phyloP scores from a whole-genome alignment of 2,888 invertebrate genomes.

The Eilema depressum region DNA sequence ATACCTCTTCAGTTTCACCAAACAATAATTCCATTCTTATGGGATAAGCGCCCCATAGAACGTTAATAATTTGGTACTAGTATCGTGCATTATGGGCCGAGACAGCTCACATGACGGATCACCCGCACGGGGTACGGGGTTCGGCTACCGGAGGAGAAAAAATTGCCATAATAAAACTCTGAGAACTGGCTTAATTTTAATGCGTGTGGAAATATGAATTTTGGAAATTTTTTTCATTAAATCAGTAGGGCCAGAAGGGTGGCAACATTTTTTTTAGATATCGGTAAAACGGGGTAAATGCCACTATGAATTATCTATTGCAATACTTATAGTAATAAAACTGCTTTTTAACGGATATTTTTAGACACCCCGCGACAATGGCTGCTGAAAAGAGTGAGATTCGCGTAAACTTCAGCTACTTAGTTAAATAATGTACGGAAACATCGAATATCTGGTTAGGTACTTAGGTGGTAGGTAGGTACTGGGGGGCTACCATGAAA shows the following conservation, averaged over 20 bases:
- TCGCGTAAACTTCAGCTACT: too few relatives aligned
- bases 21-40: constrained; percentile 46
- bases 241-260: neutral
- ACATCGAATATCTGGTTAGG: too few relatives aligned
- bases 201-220: constrained; percentile 2
- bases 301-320: too few relatives aligned
- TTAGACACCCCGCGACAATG: too few relatives aligned
- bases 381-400: too few relatives aligned
- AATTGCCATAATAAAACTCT: constrained; percentile 32
- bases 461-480: too few relatives aligned
- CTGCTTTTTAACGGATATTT: too few relatives aligned
- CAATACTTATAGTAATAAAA: too few relatives aligned
- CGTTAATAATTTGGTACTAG: constrained; percentile 72
- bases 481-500: neutral
- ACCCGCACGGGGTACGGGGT: constrained; percentile 39
- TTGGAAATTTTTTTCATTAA: neutral
- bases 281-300: neutral
- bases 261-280: neutral
- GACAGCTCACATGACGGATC: constrained; percentile 73
- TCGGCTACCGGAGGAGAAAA: constrained; percentile 46
- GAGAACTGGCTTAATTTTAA: constrained; percentile 34
- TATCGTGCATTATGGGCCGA: constrained; percentile 68
- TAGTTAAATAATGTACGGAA: too few relatives aligned
- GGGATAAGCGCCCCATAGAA: constrained; percentile 44
- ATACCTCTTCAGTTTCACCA: constrained; percentile 34